Base-by-base conservation (phyloP, 2,888 invertebrate genomes). In the Rhagonycha lutea region DNA sequence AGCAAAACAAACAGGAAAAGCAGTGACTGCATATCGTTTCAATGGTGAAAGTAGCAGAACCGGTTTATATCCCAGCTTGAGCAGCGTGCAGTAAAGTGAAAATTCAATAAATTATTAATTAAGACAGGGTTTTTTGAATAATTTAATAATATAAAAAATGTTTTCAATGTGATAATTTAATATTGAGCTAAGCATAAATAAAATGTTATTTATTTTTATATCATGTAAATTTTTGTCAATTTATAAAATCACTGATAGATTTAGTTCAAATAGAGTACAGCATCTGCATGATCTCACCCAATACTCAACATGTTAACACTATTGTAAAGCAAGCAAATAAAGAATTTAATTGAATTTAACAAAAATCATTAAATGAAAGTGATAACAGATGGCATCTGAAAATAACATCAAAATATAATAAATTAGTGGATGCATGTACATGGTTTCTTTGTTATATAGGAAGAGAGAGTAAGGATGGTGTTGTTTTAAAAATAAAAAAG, bases 1-100 rank as follows among this genome's bases (percentile, higher is more conserved):
- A 68, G 92, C 90, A 0, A 92, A 93, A 85, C 89, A 90, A 78
- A 89, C 92, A 0, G 92, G 92, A 0, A 90, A 90, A 82, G 91
- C 90, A 2, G 85, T 91, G 8, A 84, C 90, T 0, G 85, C 86
- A 78, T 88, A 89, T 72, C 32, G n/a, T 47, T 0, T n/a, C 7
- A n/a, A 47, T 32, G 32, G 32, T 5, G 32, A 32, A 32, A 32
- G 12, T 12, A 32, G 32, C 47, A n/a, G 47, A 8, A 47, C n/a
- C 5, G n/a, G 47, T n/a, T n/a, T 47, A 47, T 67, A 70, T 32
- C 70, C 70, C 7, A 70, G 63, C n/a, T 63, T 72, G 60, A 47
- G 9, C 28, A n/a, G n/a, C 47, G 7, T n/a, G n/a, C 47, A 47
- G n/a, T 7, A 47, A n/a, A 47, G 47, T n/a, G 47, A 47, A 47